A percentile compares a stretch with the other conserved stretches of the same genome.
phyloP scores from a whole-genome alignment of 92 coral and sea anemone genomes.

The Epizoanthus ramosus region DNA sequence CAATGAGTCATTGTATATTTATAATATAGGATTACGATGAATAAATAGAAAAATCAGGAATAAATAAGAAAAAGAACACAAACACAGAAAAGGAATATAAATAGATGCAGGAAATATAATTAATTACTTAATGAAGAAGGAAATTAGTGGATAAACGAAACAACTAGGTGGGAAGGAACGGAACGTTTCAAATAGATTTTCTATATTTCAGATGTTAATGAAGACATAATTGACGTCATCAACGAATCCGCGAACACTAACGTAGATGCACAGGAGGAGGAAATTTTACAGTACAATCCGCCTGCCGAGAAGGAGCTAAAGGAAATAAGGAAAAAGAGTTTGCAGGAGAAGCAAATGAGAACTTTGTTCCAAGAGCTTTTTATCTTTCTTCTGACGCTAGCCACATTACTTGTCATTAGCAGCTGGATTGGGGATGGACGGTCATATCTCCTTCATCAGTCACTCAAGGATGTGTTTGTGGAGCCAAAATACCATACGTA shows the following conservation, averaged over 20 bases:
- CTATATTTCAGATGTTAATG: not conserved
- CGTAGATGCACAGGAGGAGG: not conserved
- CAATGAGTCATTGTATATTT: too few species aligned
- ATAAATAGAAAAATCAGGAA: too few species aligned
- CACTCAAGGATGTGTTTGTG: constrained; percentile 36
- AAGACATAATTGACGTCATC: not conserved
- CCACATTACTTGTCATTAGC: constrained; percentile 50
- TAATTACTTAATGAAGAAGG: too few species aligned
- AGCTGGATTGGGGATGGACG: constrained; percentile 59
- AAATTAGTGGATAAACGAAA: too few species aligned
- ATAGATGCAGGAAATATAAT: too few species aligned
- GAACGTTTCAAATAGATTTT: not conserved
- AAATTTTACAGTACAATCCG: constrained; percentile 39
- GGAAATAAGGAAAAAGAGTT: constrained; percentile 42
- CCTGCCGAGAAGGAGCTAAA: constrained; percentile 44
- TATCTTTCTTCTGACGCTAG: constrained; percentile 49
- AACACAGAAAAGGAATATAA: too few species aligned
- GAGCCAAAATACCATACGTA: not conserved
- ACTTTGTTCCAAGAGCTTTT: constrained; percentile 56
- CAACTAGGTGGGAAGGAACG: too few species aligned
- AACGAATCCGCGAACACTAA: constrained; percentile 5
- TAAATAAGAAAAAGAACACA: too few species aligned
- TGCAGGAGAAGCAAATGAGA: constrained; percentile 33
- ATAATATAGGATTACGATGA: too few species aligned
- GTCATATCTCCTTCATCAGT: constrained; percentile 53